Evolutionary conservation across 2,797 vertebrate species (phyloP), one percentile per base, ranked within the genome.

Genomic region (Tachyglossus aculeatus): DNA sequence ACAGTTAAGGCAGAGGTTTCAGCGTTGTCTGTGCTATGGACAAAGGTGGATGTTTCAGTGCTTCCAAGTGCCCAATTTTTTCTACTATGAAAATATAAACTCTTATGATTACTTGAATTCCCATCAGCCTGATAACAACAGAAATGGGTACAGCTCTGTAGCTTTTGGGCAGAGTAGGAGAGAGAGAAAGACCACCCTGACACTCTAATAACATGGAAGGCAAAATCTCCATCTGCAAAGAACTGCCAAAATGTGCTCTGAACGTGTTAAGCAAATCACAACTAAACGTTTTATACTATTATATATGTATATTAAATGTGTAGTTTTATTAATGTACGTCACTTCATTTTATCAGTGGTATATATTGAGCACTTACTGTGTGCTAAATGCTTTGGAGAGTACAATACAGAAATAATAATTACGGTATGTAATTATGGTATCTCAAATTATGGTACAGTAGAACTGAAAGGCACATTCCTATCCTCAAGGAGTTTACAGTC

Each of bases 251-350:
- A 66, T 50, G 7, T 68, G 81, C 85, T 85, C 65, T 10, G 68
- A 36, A 81, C 68, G 79, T 80, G 80, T 87, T 87, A 87, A 74
- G 80, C 83, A 85, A 85, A 83, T 53, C 57, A 71, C 74, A 77
- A 80, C 60, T 56, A 52, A 34, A 75, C 57, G 56, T 79, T 71
- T 83, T 78, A 44, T 52, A 72, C 32, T 33, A 48, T 45, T 54
- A 68, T n/a, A n/a, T n/a, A n/a, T n/a, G n/a, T n/a, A n/a, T n/a
- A n/a, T n/a, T n/a, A n/a, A n/a, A n/a, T n/a, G n/a, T n/a, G n/a
- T n/a, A n/a, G n/a, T n/a, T n/a, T n/a, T n/a, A n/a, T n/a, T n/a
- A n/a, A n/a, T n/a, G n/a, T n/a, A n/a, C n/a, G n/a, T n/a, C n/a
- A n/a, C n/a, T n/a, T n/a, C n/a, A n/a, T n/a, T n/a, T n/a, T n/a